A percentile compares a stretch with the other conserved stretches of the same genome.
Evolutionary conservation across 2,797 vertebrate species (phyloP).

Genomic region (Eospalax fontanierii): DNA sequence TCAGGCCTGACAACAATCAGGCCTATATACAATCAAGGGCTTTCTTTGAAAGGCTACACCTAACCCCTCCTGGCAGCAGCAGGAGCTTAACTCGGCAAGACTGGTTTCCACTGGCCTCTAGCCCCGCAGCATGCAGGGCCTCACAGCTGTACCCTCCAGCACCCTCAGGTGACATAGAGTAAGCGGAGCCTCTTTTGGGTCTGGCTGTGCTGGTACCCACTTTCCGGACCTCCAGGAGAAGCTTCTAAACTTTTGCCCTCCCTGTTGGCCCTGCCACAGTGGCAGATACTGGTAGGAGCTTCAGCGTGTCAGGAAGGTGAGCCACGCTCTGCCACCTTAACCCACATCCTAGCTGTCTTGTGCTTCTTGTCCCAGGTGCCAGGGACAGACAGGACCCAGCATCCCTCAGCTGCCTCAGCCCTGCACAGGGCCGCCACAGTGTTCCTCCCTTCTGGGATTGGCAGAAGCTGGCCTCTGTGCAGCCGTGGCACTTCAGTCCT

Average conservation of each 20-base stretch:
- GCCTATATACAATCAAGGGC: not conserved
- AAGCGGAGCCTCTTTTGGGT: rapidly evolving
- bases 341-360: rapidly evolving
- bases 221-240: not conserved
- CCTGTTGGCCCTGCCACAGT: rapidly evolving
- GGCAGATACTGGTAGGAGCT: not conserved
- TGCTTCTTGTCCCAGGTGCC: not conserved
- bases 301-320: rapidly evolving
- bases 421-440: rapidly evolving
- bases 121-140: too few species aligned
- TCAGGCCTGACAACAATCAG: not conserved
- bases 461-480: too few species aligned
- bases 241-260: not conserved
- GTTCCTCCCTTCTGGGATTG: rapidly evolving
- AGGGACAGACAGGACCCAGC: rapidly evolving
- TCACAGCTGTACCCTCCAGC: not conserved
- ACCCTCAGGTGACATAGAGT: rapidly evolving
- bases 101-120: not conserved
- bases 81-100: too few species aligned
- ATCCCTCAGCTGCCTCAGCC: rapidly evolving
- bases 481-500: too few species aligned
- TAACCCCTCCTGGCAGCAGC: not conserved
- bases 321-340: rapidly evolving
- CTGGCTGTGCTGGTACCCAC: rapidly evolving
- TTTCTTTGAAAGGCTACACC: not conserved